Base-by-base conservation (phyloP, 2,888 invertebrate genomes). In the Timema cristinae region DNA sequence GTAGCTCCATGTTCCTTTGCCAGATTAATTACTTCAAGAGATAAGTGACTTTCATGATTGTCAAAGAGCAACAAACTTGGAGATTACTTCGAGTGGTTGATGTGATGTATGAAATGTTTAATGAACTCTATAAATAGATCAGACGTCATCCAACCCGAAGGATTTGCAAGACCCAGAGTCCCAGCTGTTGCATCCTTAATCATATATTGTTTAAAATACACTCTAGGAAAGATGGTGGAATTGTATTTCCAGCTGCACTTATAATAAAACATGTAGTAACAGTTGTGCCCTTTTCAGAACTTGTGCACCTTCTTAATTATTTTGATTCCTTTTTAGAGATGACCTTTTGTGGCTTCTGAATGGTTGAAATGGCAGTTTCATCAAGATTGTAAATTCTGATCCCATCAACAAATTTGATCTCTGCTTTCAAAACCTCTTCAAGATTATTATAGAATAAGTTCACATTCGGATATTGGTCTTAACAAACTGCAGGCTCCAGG, bases 1-100 rank as follows among this genome's bases (percentile, higher is more conserved):
- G 79, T 79, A 15, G 83, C 79, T n/a, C 82, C 81, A 77, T 80
- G 79, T 66, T 78, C 78, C 78, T 79, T 79, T 67, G 78, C 77
- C 66, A 75, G 77, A 63, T 80, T 76, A 79, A 74, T n/a, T n/a
- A n/a, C n/a, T n/a, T n/a, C n/a, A n/a, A n/a, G n/a, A n/a, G n/a
- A n/a, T n/a, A n/a, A n/a, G 69, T 81, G 79, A 15, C 77, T 76
- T 70, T 80, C 79, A 73, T 79, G 78, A 70, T 81, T 81, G 73
- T 80, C 80, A 63, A 75, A 75, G 32, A 81, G 77, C 49, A 80
- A 73, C 13, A 80, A 72, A 11, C 75, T 71, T 66, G 78, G 79
- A 74, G 79, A 78, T 49, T 79, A 77, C 72, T 74, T 76, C 49
- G 77, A 77, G 71, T 75, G 74, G 11, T 74, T 71, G 32, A 76